A percentile compares a stretch with the other conserved stretches of the same genome.
phyloP scores from a whole-genome alignment of 2,888 invertebrate genomes.

The Morpho achilles region DNA sequence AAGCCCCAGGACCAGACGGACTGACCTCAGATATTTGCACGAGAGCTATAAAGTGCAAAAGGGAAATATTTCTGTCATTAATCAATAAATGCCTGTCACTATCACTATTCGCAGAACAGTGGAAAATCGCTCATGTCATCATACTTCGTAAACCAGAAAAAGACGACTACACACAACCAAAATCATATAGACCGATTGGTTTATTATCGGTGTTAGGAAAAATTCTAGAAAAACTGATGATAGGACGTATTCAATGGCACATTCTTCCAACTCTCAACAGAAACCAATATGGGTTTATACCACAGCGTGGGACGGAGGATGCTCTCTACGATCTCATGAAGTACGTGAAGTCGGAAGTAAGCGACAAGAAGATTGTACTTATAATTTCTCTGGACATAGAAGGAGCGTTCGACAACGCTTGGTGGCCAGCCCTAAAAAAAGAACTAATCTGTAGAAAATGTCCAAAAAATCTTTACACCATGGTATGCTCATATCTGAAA shows the following conservation, averaged over 20 bases:
- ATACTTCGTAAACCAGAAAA: constrained; percentile 29
- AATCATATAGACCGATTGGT: constrained; percentile 30
- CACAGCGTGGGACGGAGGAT: constrained; percentile 14
- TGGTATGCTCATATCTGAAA: too few species aligned
- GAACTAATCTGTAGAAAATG: too few species aligned
- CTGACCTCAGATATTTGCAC: constrained; percentile 32
- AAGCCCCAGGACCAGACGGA: constrained; percentile 30
- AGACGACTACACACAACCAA: constrained; percentile 24
- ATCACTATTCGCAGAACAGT: constrained; percentile 21
- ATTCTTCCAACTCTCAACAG: constrained; percentile 13
- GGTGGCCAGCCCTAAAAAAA: too few species aligned
- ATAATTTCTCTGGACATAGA: background rate
- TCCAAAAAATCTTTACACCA: too few species aligned
- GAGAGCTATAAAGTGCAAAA: constrained; percentile 12
- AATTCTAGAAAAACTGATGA: constrained; percentile 21
- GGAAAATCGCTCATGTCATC: constrained; percentile 27
- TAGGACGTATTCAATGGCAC: constrained; percentile 21
- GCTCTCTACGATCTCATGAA: constrained; percentile 12
- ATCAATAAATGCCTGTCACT: constrained; percentile 28
- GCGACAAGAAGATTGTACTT: constrained; percentile 11
- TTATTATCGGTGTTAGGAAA: constrained; percentile 26
- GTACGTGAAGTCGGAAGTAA: constrained; percentile 3
- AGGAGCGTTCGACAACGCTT: background rate
- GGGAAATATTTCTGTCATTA: constrained; percentile 19
- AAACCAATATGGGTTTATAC: constrained; percentile 27